Base-by-base conservation (phyloP, 2,113 vertebrate genomes). In the Carettochelys insculpta region DNA sequence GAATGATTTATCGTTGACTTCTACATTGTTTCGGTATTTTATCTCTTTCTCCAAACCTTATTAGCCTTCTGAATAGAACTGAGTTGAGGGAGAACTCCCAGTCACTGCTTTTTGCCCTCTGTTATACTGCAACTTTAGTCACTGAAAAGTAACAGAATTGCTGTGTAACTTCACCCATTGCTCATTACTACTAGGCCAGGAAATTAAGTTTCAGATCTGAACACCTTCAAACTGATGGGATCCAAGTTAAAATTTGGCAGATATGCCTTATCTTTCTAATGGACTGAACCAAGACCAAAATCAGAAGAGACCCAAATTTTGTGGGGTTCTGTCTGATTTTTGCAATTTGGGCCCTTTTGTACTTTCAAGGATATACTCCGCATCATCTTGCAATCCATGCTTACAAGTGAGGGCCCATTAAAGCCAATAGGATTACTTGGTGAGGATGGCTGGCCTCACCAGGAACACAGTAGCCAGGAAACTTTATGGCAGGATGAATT, bases 181-280 rank as follows among this genome's bases (percentile, higher is more conserved):
- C 71, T 86, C 2, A 1, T 31, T 73, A 43, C 43, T 6, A 7
- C 24, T 0, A 0, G 11, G 22, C 34, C 58, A 14, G 47, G 73
- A 65, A 14, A 48, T 2, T 43, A 76, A 27, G 56, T 16, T n/a
- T 81, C 0, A 0, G n/a, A 3, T n/a, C 84, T 61, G 8, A 27
- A 7, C 6, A 0, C 45, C 17, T 31, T 77, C 52, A 38, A 0
- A 0, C 3, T 38, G 54, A 2, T 4, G 50, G 80, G n/a, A 53
- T 88, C 3, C 25, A 79, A 52, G 38, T 31, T 13, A 85, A 83
- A 45, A 89, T 50, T 25, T 78, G 8, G 29, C 48, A 47, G 47
- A n/a, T 47, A 24, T 77, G 50, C 50, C 34, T 8, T 54, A 43
- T 48, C 25, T 77, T n/a, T n/a, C n/a, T n/a, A n/a, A n/a, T n/a